A percentile compares a stretch with the other conserved stretches of the same genome.
phyloP scores from a whole-genome alignment of 2,113 vertebrate genomes.

The Phasianus colchicus region DNA sequence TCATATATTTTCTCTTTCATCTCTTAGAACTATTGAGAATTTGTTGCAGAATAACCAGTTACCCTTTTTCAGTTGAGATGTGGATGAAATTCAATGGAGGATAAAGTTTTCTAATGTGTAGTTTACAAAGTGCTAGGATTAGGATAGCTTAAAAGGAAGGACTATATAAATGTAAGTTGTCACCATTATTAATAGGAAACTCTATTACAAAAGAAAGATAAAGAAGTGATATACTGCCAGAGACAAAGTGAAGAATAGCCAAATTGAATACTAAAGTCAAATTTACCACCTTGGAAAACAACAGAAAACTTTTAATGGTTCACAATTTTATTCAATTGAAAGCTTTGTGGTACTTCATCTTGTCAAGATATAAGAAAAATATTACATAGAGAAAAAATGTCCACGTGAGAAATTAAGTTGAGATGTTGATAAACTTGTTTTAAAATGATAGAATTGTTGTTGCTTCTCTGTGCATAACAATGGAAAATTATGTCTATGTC shows the following conservation, averaged over 20 bases:
- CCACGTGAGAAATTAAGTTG: neutral
- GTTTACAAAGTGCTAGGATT: neutral
- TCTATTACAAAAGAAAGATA: neutral
- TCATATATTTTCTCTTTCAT: neutral
- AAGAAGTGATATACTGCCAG: neutral
- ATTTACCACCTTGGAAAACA: neutral
- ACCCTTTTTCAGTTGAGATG: neutral
- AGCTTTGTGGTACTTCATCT: neutral
- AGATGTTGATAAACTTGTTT: neutral
- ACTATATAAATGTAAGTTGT: neutral
- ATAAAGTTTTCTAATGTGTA: neutral
- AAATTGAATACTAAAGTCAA: neutral
- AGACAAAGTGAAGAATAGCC: neutral
- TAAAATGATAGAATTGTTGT: neutral
- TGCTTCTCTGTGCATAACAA: neutral
- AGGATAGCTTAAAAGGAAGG: neutral
- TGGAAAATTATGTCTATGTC: neutral
- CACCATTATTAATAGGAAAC: neutral
- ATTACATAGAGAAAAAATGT: neutral
- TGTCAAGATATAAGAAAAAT: neutral
- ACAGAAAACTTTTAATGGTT: neutral
- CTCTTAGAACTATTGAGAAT: neutral
- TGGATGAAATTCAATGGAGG: neutral
- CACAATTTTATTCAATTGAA: neutral
- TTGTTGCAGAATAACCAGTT: neutral